phyloP scores from a whole-genome alignment of 2,888 invertebrate species.

The Caenorhabditis zanzibari region DNA sequence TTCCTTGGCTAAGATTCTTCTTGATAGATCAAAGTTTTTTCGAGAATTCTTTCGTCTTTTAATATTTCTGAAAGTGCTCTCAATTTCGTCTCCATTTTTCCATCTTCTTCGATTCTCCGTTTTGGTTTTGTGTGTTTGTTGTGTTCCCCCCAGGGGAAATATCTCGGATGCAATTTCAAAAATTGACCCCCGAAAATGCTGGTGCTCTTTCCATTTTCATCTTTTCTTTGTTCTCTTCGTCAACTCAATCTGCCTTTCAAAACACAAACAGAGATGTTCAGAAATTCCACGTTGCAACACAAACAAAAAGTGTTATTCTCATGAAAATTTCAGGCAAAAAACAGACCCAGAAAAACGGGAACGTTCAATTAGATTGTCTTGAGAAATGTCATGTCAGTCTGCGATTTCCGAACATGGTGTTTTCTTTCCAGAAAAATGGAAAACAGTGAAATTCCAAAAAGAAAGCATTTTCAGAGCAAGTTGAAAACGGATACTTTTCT shows the following conservation, averaged over 20 bases:
- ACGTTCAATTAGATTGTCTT: slow-evolving; percentile 34
- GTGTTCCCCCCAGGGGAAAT: slow-evolving; percentile 54
- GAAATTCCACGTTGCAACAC: background rate
- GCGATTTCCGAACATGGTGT: slow-evolving; percentile 9
- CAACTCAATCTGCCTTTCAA: slow-evolving; percentile 29
- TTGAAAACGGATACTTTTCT: slow-evolving; percentile 25
- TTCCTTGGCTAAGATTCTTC: too few species aligned
- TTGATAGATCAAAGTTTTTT: background rate
- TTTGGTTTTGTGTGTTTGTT: slow-evolving; percentile 21
- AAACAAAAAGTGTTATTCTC: background rate
- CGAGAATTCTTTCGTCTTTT: background rate
- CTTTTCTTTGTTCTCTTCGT: slow-evolving; percentile 24
- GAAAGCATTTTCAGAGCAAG: slow-evolving; percentile 15
- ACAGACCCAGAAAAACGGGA: background rate
- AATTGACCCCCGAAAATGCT: slow-evolving; percentile 49
- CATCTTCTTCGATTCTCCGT: slow-evolving; percentile 1
- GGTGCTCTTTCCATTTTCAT: slow-evolving; percentile 16
- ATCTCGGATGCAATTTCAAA: slow-evolving; percentile 60
- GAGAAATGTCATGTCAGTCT: slow-evolving; percentile 30
- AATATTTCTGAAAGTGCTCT: slow-evolving; percentile 9
- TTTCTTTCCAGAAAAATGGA: background rate
- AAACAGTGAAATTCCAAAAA: background rate
- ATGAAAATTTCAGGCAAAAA: background rate
- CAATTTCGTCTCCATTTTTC: too few species aligned
- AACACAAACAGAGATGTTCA: background rate